Base-by-base conservation (phyloP, 2,797 vertebrate species). In the Aulostomus chinensis region DNA sequence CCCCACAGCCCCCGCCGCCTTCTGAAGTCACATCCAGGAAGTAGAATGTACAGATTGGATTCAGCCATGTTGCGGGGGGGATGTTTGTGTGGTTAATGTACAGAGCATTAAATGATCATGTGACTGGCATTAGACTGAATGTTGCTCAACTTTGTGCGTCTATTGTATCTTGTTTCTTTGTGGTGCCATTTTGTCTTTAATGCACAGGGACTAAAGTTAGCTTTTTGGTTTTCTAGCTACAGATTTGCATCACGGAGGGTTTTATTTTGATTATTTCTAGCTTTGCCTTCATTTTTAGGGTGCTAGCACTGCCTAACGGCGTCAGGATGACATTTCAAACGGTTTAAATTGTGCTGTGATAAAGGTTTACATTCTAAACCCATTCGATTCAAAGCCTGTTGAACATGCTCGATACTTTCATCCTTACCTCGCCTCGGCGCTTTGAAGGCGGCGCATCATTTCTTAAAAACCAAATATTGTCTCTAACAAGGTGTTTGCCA, bases 401-500 rank as follows among this genome's bases (percentile, higher is more conserved):
- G 11, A 49, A 62, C 55, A 40, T 15, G 29, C 24, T 36, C 9
- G 14, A 5, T 39, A 43, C 11, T 39, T 53, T 49, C 42, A 22
- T 67, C 33, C 17, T n/a, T 7, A 3, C 41, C 45, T 33, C 4
- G 41, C 58, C 45, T 6, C 37, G 7, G 49, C 37, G 50, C 41
- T 42, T 52, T 25, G n/a, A 46, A 13, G n/a, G 54, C 73, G 4
- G 41, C 26, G 25, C 56, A 48, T 60, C 60, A 37, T 73, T 76
- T 80, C 66, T 66, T 79, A 68, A 74, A 62, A 58, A 13, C 39
- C 59, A 34, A 80, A 50, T 81, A 60, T 84, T 41, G 50, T 78
- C 71, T 65, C 66, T 53, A 68, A 56, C 56, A 33, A 76, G 81
- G 67, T 58, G 59, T 87, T 84, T 81, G 71, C 70, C 70, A 51